Base-by-base conservation (phyloP, 2,888 invertebrate species). In the Mimumesa dahlbomi region DNA sequence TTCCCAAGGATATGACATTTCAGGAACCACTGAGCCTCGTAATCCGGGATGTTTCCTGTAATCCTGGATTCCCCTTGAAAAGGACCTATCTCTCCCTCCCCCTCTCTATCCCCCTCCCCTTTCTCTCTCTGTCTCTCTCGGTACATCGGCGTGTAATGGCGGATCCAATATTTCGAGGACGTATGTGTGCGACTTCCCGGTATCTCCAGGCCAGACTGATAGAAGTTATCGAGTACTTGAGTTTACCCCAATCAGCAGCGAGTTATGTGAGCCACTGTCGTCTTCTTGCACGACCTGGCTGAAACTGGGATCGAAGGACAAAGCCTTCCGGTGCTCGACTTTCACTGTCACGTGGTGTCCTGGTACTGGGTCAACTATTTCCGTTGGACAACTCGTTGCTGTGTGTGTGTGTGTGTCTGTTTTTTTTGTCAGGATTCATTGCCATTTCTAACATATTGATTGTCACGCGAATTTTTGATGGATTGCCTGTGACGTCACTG, bases 171-270 rank as follows among this genome's bases (percentile, higher is more conserved):
- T 79, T 65, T 75, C 70, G 50, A 59, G 53, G 64, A 70, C 45
- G 62, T 64, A 48, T 56, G 21, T 63, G 61, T 54, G 56, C 59
- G 62, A 63, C 69, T 69, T 18, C 42, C 34, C 38, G 14, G n/a
- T 21, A 36, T 52, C 22, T 40, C n/a, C n/a, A n/a, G n/a, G n/a
- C n/a, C 31, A 19, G 45, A 65, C 48, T 62, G 25, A 43, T 40
- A 9, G 73, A 75, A 83, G 82, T 82, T 82, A 82, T 69, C 69
- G 42, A 62, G 73, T 71, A 67, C 78, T 73, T 58, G 65, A 82
- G 83, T 83, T 85, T 80, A 77, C 83, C 82, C 75, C 80, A 82
- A 85, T 85, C 85, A 82, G 81, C 77, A 64, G 69, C 63, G 81
- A 85, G 84, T 85, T 84, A 81, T 77, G 72, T 48, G 78, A 80